Evolutionary conservation across 2,888 invertebrate species (phyloP), one percentile per base, ranked within the genome.

Genomic region (Sinotaia quadrata): DNA sequence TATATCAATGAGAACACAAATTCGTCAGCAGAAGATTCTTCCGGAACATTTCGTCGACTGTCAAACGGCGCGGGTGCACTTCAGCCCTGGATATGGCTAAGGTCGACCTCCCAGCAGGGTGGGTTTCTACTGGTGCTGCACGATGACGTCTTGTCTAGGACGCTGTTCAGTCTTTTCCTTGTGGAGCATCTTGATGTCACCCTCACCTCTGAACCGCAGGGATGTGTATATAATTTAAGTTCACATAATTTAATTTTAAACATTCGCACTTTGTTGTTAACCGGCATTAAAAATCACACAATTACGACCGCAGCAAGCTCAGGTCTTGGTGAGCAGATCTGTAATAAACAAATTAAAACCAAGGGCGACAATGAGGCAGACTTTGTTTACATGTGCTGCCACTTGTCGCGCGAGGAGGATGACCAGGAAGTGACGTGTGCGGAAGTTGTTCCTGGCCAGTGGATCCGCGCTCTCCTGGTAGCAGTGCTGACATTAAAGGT

Each of bases 111-210:
- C 18, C 69, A 73, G 3, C 84, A 84, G 51, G 85, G 84, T 1
- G 73, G 75, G n/a, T 78, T 78, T 7, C 71, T 86, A 33, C 67
- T 86, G 56, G 75, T 83, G 36, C 73, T 85, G 44, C 71, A 79
- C 24, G 80, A 82, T 66, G 81, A 80, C 41, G 65, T 82, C 2
- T 69, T 83, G 33, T 84, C 84, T 0, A 65, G 85, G 29, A 49
- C 71, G 1, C 76, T 82, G 24, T 72, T 86, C 27, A 75, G 76
- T 52, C 75, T n/a, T n/a, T n/a, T 83, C 12, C 84, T 84, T 7
- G 78, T 81, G 7, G 72, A 73, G 4, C 59, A 68, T 4, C 18
- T 83, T 37, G 41, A 77, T 5, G 77, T 86, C 2, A 73, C 69
- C 7, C 37, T 85, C 4, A 47, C 36, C 18, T 82, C 83, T 61